Base-by-base conservation (phyloP, 2,113 vertebrate genomes). In the Catharus fuscescens region DNA sequence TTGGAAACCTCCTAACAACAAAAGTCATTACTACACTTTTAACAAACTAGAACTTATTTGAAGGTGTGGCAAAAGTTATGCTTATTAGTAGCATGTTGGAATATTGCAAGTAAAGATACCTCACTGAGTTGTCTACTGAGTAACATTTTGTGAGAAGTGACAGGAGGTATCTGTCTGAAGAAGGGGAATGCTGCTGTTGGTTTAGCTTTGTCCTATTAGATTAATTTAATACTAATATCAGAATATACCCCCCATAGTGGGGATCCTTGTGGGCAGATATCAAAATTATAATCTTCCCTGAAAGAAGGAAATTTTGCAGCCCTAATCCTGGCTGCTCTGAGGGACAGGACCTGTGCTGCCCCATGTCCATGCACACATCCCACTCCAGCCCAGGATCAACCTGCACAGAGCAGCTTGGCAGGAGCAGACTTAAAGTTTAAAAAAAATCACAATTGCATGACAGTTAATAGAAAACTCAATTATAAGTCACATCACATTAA, bases 401-500 rank as follows among this genome's bases (percentile, higher is more conserved):
- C 42, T 24, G 20, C 64, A 11, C 64, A 62, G 47, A 74, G 52
- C 29, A 86, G 10, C 34, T 86, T 60, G 54, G 31, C 44, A 71
- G 67, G 64, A 71, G 79, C 36, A 86, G 57, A 42, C 21, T 61
- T 24, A 14, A 88, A 80, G 28, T 79, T 77, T 69, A 48, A 86
- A 92, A 82, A 91, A 89, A 86, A 71, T 29, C 40, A 36, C 10
- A 15, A 3, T 29, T 80, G 61, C 12, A 3, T 67, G 83, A 65
- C 71, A 84, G 88, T 73, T 82, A 88, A 93, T 66, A 94, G 79
- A 88, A 86, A 66, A n/a, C 62, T 93, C 92, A 77, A 73, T 94
- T 95, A 70, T 80, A 88, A 95, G 77, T 95, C 95, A 94, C 53
- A 92, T 36, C 94, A 26, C 60, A 79, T 82, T 96, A 77, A 92